Evolutionary conservation across 2,797 vertebrate genomes (phyloP).

Genomic region (Poecilia gillii): DNA sequence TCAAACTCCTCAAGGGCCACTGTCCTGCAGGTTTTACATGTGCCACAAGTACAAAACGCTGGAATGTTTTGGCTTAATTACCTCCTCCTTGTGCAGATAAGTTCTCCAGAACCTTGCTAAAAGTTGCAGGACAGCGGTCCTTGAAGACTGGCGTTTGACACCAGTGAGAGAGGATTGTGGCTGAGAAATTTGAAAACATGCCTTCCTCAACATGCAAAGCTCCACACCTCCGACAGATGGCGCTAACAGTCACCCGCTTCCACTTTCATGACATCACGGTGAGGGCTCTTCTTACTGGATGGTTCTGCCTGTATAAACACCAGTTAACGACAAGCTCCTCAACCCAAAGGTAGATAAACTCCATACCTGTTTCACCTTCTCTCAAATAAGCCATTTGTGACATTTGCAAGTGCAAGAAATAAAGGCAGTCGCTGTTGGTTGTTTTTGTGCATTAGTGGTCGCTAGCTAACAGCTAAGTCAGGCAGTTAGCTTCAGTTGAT

Average conservation of each 20-base stretch:
- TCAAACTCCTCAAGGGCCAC: too few species aligned
- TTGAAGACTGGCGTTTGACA: too few species aligned
- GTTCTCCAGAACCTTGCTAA: too few species aligned
- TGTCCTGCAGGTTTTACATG: too few species aligned
- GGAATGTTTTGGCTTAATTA: too few species aligned
- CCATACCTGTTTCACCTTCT: neutral
- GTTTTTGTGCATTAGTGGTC: constrained; percentile 16
- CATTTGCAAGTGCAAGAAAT: neutral
- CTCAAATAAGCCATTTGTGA: neutral
- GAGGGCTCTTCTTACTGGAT: constrained; percentile 33
- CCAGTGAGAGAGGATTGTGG: neutral
- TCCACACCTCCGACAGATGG: constrained; percentile 30
- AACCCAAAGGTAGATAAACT: constrained; percentile 57
- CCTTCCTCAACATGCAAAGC: too few species aligned
- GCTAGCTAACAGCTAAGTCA: constrained; percentile 48
- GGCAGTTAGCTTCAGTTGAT: constrained; percentile 23
- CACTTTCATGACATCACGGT: constrained; percentile 31
- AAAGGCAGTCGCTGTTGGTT: neutral
- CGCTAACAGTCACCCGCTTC: neutral
- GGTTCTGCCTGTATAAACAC: constrained; percentile 32
- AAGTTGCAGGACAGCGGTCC: too few species aligned
- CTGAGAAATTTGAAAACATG: neutral
- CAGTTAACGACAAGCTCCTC: constrained; percentile 42
- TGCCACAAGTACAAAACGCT: too few species aligned
- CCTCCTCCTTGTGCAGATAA: too few species aligned